Evolutionary conservation across 1,140 invertebrate species (phyloP), one percentile per base, ranked within the genome.

Genomic region (Tetraneura akinire): DNA sequence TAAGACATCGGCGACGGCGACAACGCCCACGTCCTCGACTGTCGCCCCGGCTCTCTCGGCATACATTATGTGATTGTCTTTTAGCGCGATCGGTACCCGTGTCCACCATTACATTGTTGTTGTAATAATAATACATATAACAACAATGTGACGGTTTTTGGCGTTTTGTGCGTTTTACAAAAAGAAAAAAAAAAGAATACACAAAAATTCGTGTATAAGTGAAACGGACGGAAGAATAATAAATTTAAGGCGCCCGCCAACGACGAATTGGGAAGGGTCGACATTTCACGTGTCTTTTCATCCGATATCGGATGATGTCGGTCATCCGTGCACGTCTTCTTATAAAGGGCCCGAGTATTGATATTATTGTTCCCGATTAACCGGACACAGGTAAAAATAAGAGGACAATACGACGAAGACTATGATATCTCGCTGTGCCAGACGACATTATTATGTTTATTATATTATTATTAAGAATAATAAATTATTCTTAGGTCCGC

Each of bases 351-450:
- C 11, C 16, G 64, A n/a, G n/a, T n/a, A n/a, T n/a, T n/a, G n/a
- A n/a, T n/a, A n/a, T n/a, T 76, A 78, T 78, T 78, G 74, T 78
- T 62, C 74, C 47, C 74, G 29, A 78, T 78, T 62, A 74, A 74
- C 49, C 71, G 55, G 68, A 49, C 45, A 37, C 68, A 51, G 68
- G 68, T 71, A 66, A 32, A 66, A 66, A 45, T 16, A n/a, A n/a
- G 47, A 71, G 8, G 29, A 71, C 68, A 71, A 71, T 51, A 10
- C 64, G 64, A 11, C 37, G 64, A 6, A n/a, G n/a, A n/a, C n/a
- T n/a, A n/a, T n/a, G n/a, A n/a, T n/a, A n/a, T n/a, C n/a, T 18
- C 18, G 11, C 37, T 0, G 14, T n/a, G n/a, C n/a, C n/a, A 53
- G 2, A n/a, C 14, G n/a, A 53, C 37, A 37, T 10, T 37, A 42